phyloP scores from a whole-genome alignment of 1,140 invertebrate genomes.

The Drosophila repletoides region DNA sequence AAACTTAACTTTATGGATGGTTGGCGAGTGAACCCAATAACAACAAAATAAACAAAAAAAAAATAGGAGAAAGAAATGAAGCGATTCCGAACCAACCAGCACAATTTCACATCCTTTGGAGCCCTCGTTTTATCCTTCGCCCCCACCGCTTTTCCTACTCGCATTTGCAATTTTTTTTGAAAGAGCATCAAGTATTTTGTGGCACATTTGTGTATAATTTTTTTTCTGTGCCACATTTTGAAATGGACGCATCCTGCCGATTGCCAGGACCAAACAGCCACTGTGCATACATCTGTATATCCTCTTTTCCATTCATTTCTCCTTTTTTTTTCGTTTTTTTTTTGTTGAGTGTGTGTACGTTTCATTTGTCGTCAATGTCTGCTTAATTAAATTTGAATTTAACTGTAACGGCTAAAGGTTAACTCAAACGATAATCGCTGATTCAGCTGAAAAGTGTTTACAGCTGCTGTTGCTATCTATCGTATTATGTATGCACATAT shows the following conservation, averaged over 20 bases:
- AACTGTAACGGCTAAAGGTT: neutral
- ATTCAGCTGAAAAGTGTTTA: neutral
- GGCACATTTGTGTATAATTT: conserved; percentile 6
- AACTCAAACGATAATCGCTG: conserved; percentile 3
- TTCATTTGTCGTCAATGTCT: conserved; percentile 14
- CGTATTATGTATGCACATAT: too few relatives aligned
- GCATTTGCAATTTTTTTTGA: conserved; percentile 20
- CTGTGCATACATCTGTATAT: neutral
- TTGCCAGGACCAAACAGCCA: neutral
- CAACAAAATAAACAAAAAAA: too few relatives aligned
- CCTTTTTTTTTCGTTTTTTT: neutral
- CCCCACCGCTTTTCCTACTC: neutral
- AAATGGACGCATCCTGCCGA: neutral
- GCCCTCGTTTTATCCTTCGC: neutral
- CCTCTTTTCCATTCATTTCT: neutral
- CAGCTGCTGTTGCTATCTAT: neutral
- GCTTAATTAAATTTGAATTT: conserved; percentile 22
- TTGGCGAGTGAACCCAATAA: neutral
- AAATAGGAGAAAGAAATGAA: too few relatives aligned
- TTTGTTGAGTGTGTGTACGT: neutral
- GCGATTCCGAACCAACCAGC: too few relatives aligned
- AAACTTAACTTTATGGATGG: conserved; percentile 28
- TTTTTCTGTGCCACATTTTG: neutral
- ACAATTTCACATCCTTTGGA: too few relatives aligned
- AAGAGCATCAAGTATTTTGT: conserved; percentile 24